These are phyloP conservation scores for Ophion ellenae DNA, from an alignment of 2,888 invertebrate species.

Conservation along the genomic window DNA sequence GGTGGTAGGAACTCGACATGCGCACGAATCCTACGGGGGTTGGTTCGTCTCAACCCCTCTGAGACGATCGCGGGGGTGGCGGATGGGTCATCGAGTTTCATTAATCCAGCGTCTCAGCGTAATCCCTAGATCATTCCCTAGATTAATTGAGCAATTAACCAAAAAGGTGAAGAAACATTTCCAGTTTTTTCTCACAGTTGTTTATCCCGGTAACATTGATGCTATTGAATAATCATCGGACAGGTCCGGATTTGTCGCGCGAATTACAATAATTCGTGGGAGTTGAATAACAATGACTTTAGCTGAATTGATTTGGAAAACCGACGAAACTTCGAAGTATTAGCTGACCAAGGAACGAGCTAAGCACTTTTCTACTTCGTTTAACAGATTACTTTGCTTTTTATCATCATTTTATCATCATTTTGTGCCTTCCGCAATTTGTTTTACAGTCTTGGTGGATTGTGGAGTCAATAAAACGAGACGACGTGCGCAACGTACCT, in stretches of 20 bases:
- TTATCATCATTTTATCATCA: too few relatives aligned
- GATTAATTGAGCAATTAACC: neutral
- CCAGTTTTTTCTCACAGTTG: neutral
- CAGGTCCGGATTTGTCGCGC: neutral
- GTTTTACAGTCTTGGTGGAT: too few relatives aligned
- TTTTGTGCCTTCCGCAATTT: too few relatives aligned
- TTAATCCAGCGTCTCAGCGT: neutral
- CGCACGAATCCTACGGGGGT: conserved; percentile 71
- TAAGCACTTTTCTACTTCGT: too few relatives aligned
- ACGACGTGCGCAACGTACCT: neutral
- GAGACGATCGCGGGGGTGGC: conserved; percentile 7
- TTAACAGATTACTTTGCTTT: too few relatives aligned
- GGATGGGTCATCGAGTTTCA: conserved; percentile 4
- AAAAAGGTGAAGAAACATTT: neutral
- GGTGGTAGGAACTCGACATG: conserved; percentile 60
- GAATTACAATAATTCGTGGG: neutral
- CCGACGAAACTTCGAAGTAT: too few relatives aligned
- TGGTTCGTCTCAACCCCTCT: conserved; percentile 68
- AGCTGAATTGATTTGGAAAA: too few relatives aligned
- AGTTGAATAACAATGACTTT: too few relatives aligned
- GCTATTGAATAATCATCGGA: conserved; percentile 31
- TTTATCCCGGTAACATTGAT: conserved; percentile 24
- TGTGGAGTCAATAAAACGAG: neutral
- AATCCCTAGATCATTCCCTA: neutral
- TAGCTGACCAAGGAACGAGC: too few relatives aligned